Evolutionary conservation across 2,888 invertebrate species (phyloP).

Genomic region (Rhingia rostrata): DNA sequence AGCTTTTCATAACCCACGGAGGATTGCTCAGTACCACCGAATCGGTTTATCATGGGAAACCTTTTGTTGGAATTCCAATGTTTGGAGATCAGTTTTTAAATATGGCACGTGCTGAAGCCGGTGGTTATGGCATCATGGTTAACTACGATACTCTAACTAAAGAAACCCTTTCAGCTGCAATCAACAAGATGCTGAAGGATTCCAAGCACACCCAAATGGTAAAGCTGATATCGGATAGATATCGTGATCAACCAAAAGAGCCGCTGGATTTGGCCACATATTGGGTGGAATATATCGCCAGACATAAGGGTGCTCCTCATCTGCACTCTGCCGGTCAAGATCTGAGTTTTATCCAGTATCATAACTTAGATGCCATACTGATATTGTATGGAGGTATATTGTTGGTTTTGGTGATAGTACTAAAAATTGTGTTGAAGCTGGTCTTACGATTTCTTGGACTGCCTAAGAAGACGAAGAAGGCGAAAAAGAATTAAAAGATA

Average conservation of each 20-base stretch:
- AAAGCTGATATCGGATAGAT: constrained; percentile 76
- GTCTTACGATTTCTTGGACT: constrained; percentile 24
- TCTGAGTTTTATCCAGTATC: constrained; percentile 77
- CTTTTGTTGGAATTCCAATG: constrained; percentile 84
- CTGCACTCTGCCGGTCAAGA: constrained; percentile 80
- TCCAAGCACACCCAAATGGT: constrained; percentile 75
- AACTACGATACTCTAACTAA: constrained; percentile 79
- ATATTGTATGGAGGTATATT: constrained; percentile 74
- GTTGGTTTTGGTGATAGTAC: constrained; percentile 3
- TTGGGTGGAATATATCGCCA: constrained; percentile 81
- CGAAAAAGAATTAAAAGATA: constrained; percentile 10
- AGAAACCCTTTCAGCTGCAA: constrained; percentile 74
- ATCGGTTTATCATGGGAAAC: constrained; percentile 83
- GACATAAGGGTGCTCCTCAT: constrained; percentile 80
- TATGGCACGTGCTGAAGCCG: constrained; percentile 81
- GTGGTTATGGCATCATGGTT: constrained; percentile 82
- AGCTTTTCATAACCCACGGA: constrained; percentile 83
- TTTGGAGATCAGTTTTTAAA: constrained; percentile 84
- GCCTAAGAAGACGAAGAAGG: constrained; percentile 2
- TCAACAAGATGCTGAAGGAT: constrained; percentile 75
- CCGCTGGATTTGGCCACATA: constrained; percentile 80
- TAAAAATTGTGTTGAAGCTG: not conserved
- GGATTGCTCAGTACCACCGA: constrained; percentile 84
- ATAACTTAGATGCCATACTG: constrained; percentile 78
- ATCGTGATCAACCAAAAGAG: constrained; percentile 79